phyloP scores from a whole-genome alignment of 2,888 invertebrate genomes.

The Pollenia angustigena region DNA sequence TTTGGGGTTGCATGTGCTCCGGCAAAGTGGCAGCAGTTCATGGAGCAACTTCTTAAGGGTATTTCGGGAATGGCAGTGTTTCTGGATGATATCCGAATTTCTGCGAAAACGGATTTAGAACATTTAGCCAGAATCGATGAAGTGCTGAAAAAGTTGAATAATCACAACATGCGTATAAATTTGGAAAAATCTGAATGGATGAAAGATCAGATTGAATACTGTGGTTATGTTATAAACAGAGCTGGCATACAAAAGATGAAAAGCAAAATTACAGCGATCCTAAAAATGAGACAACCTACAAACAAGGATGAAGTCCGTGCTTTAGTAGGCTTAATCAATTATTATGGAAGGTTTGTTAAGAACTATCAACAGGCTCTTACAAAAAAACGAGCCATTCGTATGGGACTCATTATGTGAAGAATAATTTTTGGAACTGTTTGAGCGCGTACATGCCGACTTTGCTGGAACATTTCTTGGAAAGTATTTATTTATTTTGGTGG shows the following conservation, averaged over 20 bases:
- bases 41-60: not conserved
- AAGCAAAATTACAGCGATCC: constrained; percentile 78
- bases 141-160: too few relatives aligned
- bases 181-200: constrained; percentile 73
- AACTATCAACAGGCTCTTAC: constrained; percentile 74
- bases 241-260: constrained; percentile 78
- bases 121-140: too few relatives aligned
- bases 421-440: constrained; percentile 39
- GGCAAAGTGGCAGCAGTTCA: constrained; percentile 10
- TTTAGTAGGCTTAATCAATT: constrained; percentile 77
- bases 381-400: too few relatives aligned
- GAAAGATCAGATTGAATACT: too few relatives aligned
- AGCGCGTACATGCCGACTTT: constrained; percentile 74
- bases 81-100: too few relatives aligned
- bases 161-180: constrained; percentile 73
- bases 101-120: too few relatives aligned
- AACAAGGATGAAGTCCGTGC: constrained; percentile 76
- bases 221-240: constrained; percentile 65
- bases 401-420: too few relatives aligned
- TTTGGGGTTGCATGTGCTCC: not conserved
- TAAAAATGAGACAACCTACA: constrained; percentile 74
- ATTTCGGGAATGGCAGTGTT: too few relatives aligned
- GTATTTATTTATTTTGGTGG: constrained; percentile 51
- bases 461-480: constrained; percentile 35
- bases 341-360: constrained; percentile 79